Base-by-base conservation (phyloP, 2,888 invertebrate genomes). In the Eurytoma californica region DNA sequence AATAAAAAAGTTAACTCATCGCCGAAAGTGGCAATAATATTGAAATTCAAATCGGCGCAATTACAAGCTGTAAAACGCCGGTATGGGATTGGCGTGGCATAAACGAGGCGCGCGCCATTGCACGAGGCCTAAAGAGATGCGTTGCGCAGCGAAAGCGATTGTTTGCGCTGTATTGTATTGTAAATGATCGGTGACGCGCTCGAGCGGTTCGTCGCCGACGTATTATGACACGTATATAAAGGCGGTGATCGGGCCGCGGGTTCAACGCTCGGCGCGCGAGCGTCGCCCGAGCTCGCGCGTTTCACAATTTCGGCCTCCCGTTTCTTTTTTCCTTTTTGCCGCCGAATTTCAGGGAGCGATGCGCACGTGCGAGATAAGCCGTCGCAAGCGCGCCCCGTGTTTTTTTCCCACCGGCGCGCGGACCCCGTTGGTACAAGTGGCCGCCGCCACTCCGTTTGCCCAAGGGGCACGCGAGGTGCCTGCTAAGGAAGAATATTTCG, bases 111-210 rank as follows among this genome's bases (percentile, higher is more conserved):
- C 24, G 24, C 24, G 24, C 24, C 24, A 24, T 24, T 24, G 24
- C 24, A 24, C 24, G 39, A 3, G 16, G 24, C 16, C 28, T 60
- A 14, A 4, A 47, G 39, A 18, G 60, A 60, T 47, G 63, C 12
- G 47, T 30, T 58, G 20, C 57, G 55, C 63, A 30, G 28, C 49
- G n/a, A 24, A 18, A 28, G 60, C 67, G 24, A 76, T 68, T 61
- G 69, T 69, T 76, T 69, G 75, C 75, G 66, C 66, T 74, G 72
- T 30, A n/a, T n/a, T 53, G 63, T 18, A 76, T 39, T n/a, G 68
- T 69, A 58, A 68, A 49, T 39, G 28, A 18, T 49, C 28, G 12
- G 49, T 24, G 75, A 69, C 4, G 55, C 75, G 68, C 39, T 76
- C 20, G 75, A 76, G 30, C 14, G 61, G 60, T 60, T 68, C 68